Evolutionary conservation across 2,113 vertebrate species (phyloP), one percentile per base, ranked within the genome.

Genomic region (Siniperca knerii): DNA sequence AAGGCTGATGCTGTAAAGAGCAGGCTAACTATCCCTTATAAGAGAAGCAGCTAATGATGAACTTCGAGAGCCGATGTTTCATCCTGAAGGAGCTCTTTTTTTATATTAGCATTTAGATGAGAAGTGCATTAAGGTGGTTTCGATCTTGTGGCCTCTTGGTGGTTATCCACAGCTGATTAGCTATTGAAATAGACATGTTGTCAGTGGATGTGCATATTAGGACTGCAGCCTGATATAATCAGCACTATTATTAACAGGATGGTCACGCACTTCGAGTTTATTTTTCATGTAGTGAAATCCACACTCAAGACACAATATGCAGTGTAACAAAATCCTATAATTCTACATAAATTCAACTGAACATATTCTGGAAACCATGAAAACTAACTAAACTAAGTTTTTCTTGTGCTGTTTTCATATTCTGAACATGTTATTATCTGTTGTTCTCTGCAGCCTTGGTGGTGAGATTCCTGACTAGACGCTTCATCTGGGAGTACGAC

Each of bases 401-500:
- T 23, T 40, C 16, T 13, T 69, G 33, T 70, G 23, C 48, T 65
- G 48, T 35, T 77, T 42, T 60, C 37, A 81, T 82, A 67, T 73
- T 57, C 68, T 88, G 44, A 88, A 44, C 33, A 23, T 75, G 37
- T 77, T 65, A 42, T 48, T 48, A 0, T 78, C 35, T 82, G 13
- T 64, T 82, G 35, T 75, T 66, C 10, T 87, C 77, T 62, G 75
- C 95, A 99, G 98, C 98, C 82, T 94, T 99, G 12, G 97, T 99
- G n/a, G 98, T 99, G 90, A 96, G 98, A 76, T 98, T 99, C 91
- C 96, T 99, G 95, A 99, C 98, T 84, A 97, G 97, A 91, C 89
- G 98, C 8, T 99, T 99, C 96, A 99, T 99, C 96, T 99, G 98
- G 98, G 98, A 99, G 91, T 99, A 99, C 0, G 98, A 99, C 83